Evolutionary conservation across 2,113 vertebrate genomes (phyloP), one percentile per base, ranked within the genome.

Genomic region (Cathartes aura): DNA sequence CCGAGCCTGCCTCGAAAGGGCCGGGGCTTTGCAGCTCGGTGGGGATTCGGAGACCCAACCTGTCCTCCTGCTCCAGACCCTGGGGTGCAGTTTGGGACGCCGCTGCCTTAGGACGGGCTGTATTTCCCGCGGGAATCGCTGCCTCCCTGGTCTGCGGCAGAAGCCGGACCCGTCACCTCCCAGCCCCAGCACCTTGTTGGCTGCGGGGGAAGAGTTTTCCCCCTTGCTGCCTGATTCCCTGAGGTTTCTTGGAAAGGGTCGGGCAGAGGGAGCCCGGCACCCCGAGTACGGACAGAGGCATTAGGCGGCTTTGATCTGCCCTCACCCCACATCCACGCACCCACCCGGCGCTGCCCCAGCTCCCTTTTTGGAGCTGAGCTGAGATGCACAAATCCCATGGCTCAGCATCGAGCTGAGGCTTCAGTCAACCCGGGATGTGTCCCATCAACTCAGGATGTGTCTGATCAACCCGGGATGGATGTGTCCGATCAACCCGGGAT

Each of bases 331-430:
- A 13, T 2, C 82, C 48, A 12, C 0, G 0, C 26, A 24, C 7
- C 12, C 0, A 0, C 5, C 0, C 0, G 4, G 53, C 52, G 63
- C 58, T 45, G 36, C 20, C 36, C 7, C 1, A 3, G 36, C 50
- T 84, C 26, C 42, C 15, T 16, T 53, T 29, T 5, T 3, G 13
- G 24, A 36, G 47, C 53, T 34, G 64, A 66, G 36, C 34, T 62
- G 79, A 30, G 11, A 9, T 26, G 30, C 56, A 26, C 42, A 78
- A 67, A 76, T 66, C 27, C 48, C 5, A 4, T 0, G 8, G 53
- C 40, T 75, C 19, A 47, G 62, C 32, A 4, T 1, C 2, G 3
- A 42, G 17, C 19, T 6, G 48, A 72, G 63, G 40, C 30, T 75
- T 47, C 18, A 12, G 8, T 32, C 38, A 52, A 22, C 15, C 15